These are phyloP conservation scores for Prolemur simus DNA, from an alignment of 2,113 vertebrate genomes.

Conservation along the genomic window DNA sequence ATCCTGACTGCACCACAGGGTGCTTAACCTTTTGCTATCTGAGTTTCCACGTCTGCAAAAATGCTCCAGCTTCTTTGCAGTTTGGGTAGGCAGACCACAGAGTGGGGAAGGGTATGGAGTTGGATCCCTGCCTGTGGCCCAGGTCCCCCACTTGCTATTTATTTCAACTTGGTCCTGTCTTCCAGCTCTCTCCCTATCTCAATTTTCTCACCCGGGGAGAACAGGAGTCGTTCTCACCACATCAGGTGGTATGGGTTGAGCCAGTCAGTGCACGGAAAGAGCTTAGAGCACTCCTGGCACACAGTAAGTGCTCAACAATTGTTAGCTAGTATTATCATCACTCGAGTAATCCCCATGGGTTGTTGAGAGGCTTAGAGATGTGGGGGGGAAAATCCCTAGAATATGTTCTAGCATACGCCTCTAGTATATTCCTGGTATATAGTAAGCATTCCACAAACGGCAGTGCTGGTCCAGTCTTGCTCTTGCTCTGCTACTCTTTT, in stretches of 20 bases:
- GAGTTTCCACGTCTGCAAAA: background rate
- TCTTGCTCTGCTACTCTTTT: background rate
- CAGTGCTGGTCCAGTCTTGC: accelerated
- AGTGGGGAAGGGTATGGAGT: accelerated
- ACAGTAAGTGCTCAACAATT: background rate
- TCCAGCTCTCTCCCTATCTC: background rate
- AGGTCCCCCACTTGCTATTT: accelerated
- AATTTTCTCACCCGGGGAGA: background rate
- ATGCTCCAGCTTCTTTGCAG: accelerated
- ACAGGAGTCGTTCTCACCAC: accelerated
- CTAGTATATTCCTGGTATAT: too few species aligned
- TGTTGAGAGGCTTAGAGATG: background rate
- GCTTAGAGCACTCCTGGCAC: too few species aligned
- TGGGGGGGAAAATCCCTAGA: background rate
- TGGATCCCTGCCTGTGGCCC: accelerated
- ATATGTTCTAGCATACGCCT: too few species aligned
- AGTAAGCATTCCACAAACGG: background rate
- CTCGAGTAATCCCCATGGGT: accelerated
- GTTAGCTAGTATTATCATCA: background rate
- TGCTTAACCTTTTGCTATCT: too few species aligned
- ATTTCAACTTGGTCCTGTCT: background rate
- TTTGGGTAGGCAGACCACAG: accelerated
- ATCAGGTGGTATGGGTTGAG: background rate
- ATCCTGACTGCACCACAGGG: background rate
- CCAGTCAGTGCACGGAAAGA: accelerated